These are phyloP conservation scores for Thyatira batis DNA, from an alignment of 2,888 invertebrate species.

Conservation along the genomic window DNA sequence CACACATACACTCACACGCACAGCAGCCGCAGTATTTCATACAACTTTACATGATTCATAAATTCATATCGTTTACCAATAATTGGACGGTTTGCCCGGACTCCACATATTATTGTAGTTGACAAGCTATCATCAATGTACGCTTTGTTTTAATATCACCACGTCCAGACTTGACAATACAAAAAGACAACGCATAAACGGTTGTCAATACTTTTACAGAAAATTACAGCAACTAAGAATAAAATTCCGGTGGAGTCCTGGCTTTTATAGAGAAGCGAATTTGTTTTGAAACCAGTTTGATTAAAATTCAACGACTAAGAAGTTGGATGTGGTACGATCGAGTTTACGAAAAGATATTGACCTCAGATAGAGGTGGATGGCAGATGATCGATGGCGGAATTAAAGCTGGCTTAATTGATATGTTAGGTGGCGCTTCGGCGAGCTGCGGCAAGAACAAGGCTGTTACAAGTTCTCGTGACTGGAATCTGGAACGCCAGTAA, in stretches of 20 bases:
- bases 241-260: slow-evolving; percentile 24
- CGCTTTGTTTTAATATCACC: slow-evolving; percentile 45
- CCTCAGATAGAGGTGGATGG: slow-evolving; percentile 66
- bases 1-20: neutral
- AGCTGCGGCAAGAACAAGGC: slow-evolving; percentile 33
- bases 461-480: slow-evolving; percentile 38
- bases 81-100: slow-evolving; percentile 48
- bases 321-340: slow-evolving; percentile 46
- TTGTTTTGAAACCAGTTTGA: slow-evolving; percentile 59
- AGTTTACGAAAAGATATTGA: slow-evolving; percentile 75
- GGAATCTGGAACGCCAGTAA: slow-evolving; percentile 43
- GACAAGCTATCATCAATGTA: slow-evolving; percentile 52
- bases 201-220: slow-evolving; percentile 17
- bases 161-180: slow-evolving; percentile 15
- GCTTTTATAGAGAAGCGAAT: slow-evolving; percentile 31
- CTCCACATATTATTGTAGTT: slow-evolving; percentile 43
- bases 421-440: slow-evolving; percentile 64
- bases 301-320: slow-evolving; percentile 62
- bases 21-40: neutral
- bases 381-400: slow-evolving; percentile 73
- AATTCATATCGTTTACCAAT: slow-evolving; percentile 64
- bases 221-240: slow-evolving; percentile 25
- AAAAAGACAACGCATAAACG: slow-evolving; percentile 20
- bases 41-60: slow-evolving; percentile 2
- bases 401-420: slow-evolving; percentile 63